These are phyloP conservation scores for Budorcas taxicolor DNA, from an alignment of 2,113 vertebrate species.

Conservation along the genomic window DNA sequence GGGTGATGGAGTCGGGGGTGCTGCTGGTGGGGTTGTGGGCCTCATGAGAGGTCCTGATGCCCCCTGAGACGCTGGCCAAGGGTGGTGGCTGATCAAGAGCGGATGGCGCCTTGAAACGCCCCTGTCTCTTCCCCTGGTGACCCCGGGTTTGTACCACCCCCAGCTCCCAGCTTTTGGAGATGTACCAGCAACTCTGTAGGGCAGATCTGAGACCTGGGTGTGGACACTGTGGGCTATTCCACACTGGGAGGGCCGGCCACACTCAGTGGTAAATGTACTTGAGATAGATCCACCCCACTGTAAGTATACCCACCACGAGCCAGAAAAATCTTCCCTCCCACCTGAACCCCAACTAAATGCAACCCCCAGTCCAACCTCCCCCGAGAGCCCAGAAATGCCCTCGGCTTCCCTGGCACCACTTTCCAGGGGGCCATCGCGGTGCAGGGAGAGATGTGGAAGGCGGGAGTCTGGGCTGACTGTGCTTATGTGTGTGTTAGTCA, in stretches of 20 bases:
- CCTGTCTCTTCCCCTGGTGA: accelerated
- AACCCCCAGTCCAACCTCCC: accelerated
- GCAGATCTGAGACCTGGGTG: accelerated
- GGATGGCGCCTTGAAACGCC: background rate
- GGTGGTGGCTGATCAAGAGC: background rate
- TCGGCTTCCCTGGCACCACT: accelerated
- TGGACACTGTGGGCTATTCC: accelerated
- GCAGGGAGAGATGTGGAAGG: accelerated
- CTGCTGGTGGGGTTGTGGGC: background rate
- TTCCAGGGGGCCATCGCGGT: accelerated
- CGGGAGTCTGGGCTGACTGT: accelerated
- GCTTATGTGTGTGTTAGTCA: accelerated
- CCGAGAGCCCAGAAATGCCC: background rate
- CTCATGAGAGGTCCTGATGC: accelerated
- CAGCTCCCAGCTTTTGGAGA: background rate
- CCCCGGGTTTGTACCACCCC: background rate
- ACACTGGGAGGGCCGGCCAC: too few species aligned
- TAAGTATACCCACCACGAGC: accelerated
- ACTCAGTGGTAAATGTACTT: accelerated
- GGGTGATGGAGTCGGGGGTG: background rate
- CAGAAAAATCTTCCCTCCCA: background rate
- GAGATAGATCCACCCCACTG: accelerated
- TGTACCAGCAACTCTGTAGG: accelerated
- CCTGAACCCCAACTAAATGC: accelerated
- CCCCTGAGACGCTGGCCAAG: accelerated